Evolutionary conservation across 2,797 vertebrate genomes (phyloP), one percentile per base, ranked within the genome.

Genomic region (Discoglossus pictus): DNA sequence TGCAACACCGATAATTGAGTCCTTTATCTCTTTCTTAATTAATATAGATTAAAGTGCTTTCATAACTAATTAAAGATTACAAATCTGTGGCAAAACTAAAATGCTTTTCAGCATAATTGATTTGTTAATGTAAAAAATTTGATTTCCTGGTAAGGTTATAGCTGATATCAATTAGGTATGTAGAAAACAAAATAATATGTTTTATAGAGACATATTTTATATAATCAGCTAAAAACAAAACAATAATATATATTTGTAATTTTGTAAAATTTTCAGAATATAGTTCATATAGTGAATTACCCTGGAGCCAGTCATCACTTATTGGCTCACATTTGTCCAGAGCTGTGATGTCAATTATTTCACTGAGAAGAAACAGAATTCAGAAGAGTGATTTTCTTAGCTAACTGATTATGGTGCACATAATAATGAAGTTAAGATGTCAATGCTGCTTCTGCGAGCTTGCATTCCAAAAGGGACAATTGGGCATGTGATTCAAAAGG

Each of bases 31-130:
- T 59, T 43, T 17, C 40, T 18, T 59, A 59, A 43, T 43, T 59
- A 59, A 24, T 44, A 44, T 44, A 59, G 20, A 59, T 59, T 31
- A 43, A 27, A 58, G 23, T 44, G 17, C 55, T 43, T 59, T 59
- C 23, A 59, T 59, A 43, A 43, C 40, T 44, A 44, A 59, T 59
- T 59, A 59, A 55, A 39, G n/a, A 55, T 59, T 43, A 43, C 23
- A 31, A 59, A 44, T 59, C 21, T 11, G 24, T 17, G 15, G 15
- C 24, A 31, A 25, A 8, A 17, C 23, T 31, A 13, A 59, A 59
- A 58, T 9, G 39, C 24, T 43, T 59, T 59, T 59, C 40, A 59
- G 40, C 38, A 17, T 43, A 24, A 59, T 43, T 59, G 55, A 59
- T 44, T 25, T 43, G 55, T 42, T 59, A 59, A 59, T 27, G 55